A percentile compares a stretch with the other conserved stretches of the same genome.
Evolutionary conservation across 2,888 invertebrate genomes (phyloP).

Genomic region (Ormyrus nitidulus): DNA sequence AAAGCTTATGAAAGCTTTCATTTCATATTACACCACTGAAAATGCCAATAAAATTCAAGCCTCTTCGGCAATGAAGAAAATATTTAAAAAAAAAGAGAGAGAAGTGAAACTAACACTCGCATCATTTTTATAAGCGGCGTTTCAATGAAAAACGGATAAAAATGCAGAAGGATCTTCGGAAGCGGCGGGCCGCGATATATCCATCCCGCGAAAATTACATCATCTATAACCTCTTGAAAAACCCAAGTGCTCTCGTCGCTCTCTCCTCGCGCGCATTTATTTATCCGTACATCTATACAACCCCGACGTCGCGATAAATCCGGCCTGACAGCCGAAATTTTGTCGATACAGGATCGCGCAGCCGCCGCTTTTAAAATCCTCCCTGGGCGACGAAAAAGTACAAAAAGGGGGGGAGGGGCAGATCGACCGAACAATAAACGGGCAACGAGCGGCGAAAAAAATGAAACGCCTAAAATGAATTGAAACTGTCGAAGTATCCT

Average conservation of each 20-base stretch:
- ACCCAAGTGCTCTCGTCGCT: slow-evolving; percentile 9
- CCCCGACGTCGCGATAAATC: slow-evolving; percentile 18
- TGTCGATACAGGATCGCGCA: neutral
- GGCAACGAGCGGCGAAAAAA: neutral
- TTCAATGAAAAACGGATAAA: no score
- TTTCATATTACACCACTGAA: no score
- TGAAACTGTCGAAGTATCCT: neutral
- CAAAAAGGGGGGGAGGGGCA: no score
- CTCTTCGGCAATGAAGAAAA: no score
- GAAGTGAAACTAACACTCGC: no score
- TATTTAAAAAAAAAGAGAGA: no score
- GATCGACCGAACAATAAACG: neutral
- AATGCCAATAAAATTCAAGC: no score
- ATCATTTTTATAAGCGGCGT: no score
- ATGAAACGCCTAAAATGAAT: slow-evolving; percentile 8
- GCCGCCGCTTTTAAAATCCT: neutral
- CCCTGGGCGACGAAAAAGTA: slow-evolving; percentile 4
- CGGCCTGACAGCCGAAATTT: slow-evolving; percentile 24
- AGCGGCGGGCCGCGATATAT: neutral
- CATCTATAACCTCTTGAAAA: slow-evolving; percentile 40
- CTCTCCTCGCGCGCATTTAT: slow-evolving; percentile 20
- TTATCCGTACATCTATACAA: neutral
- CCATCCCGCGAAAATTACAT: slow-evolving; percentile 21
- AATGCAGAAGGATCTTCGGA: no score
- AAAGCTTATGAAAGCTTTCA: no score